phyloP scores from a whole-genome alignment of 2,888 invertebrate species.

The Timandra comae region DNA sequence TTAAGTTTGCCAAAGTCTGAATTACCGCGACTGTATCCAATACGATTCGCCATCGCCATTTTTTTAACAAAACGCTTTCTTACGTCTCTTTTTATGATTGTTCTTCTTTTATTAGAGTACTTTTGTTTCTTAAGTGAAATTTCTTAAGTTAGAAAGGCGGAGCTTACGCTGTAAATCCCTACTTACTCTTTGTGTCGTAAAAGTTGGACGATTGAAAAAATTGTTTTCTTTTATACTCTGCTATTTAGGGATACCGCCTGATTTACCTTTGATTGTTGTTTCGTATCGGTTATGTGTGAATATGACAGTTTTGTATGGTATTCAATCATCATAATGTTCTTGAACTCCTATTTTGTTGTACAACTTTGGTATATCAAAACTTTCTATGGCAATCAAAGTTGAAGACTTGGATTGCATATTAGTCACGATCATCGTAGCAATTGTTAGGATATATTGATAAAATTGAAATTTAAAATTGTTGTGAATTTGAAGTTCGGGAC shows the following conservation, averaged over 20 bases:
- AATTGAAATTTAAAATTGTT: no score
- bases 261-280: conserved; percentile 18
- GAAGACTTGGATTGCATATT: no score
- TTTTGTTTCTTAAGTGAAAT: conserved; percentile 75
- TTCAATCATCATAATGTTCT: no score
- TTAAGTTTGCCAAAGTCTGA: no score
- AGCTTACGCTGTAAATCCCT: conserved; percentile 65
- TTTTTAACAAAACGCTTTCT: conserved; percentile 52
- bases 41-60: conserved; percentile 23
- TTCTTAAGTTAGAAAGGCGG: conserved; percentile 66
- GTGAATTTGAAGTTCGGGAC: no score
- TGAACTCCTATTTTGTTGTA: no score
- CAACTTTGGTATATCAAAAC: no score
- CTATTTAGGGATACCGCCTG: conserved; percentile 13
- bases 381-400: no score
- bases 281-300: conserved; percentile 1
- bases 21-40: conserved; percentile 16
- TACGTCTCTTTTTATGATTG: conserved; percentile 72
- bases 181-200: conserved; percentile 66
- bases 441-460: no score
- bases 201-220: conserved; percentile 69
- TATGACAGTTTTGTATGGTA: no score
- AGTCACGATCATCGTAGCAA: no score
- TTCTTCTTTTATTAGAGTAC: conserved; percentile 75
- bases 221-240: conserved; percentile 36